A percentile compares a stretch with the other conserved stretches of the same genome.
Conservation (phyloP, 2,113 vertebrate genomes). For the Lipotes vexillifer region DNA sequence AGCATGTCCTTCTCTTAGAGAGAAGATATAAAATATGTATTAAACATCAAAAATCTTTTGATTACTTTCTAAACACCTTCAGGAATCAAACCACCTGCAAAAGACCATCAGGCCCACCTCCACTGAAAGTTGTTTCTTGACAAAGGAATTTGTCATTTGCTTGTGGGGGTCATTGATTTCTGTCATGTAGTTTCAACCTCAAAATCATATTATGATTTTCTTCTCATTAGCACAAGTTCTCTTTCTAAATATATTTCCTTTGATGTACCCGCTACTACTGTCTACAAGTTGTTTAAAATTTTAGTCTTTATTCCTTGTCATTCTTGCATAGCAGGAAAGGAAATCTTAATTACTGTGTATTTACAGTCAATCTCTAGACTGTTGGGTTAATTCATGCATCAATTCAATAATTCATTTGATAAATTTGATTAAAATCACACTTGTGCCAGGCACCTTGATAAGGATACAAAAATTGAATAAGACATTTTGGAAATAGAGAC, state of each 20-base stretch:
- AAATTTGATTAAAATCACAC: neutral
- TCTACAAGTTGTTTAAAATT: neutral
- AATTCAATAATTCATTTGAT: neutral
- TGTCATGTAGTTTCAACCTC: neutral
- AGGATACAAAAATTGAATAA: neutral
- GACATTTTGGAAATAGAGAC: neutral
- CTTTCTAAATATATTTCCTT: neutral
- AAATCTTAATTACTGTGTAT: neutral
- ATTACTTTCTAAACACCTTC: neutral
- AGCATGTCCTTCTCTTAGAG: neutral
- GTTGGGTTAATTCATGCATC: neutral
- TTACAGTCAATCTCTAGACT: neutral
- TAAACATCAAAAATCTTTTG: neutral
- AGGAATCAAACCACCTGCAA: neutral
- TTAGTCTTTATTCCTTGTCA: neutral
- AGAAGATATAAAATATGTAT: neutral
- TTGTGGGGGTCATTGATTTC: neutral
- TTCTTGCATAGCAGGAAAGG: neutral
- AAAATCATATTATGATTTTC: neutral
- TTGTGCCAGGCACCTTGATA: neutral
- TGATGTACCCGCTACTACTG: neutral
- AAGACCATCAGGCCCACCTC: neutral
- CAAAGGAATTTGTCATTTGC: neutral
- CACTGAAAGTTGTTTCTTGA: neutral
- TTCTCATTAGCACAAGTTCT: neutral